Evolutionary conservation across 2,113 vertebrate genomes (phyloP), one percentile per base, ranked within the genome.

Genomic region (Upupa epops): DNA sequence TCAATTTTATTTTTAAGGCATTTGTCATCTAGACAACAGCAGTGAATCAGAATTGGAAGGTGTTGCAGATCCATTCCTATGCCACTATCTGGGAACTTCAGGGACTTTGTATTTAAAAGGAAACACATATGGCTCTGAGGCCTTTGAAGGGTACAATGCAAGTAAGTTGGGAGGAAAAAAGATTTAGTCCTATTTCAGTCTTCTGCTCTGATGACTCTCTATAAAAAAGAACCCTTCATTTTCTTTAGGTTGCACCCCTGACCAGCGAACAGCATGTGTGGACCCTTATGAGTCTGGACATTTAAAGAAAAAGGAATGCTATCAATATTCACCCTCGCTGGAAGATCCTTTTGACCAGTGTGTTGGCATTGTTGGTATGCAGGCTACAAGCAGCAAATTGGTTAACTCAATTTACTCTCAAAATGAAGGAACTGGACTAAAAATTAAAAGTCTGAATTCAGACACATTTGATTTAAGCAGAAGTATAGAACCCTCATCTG

Each of bases 11-110:
- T 90, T 81, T 92, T 68, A 95, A 99, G 99, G 98, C 48, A 93
- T 98, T 72, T 99, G 97, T 78, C 98, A 98, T 58, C 82, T 98
- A 79, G 98, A 99, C 83, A 98, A 97, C 16, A 97, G 98, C 92
- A 99, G 98, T 82, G 99, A 99, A 86, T 95, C 96, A 1, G 99
- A 99, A 26, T 66, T 99, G 94, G 99, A 99, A 76, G 98, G 96
- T 19, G 96, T 96, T 63, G 95, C 98, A 2, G 99, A 99, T 83
- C 98, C 98, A 0, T 97, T 99, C 65, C 97, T 99, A 3, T 99
- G 98, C 93, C 98, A 98, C 59, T 99, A 98, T 63, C 91, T 98
- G 95, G 98, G 98, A 6, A 96, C 98, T 12, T 90, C 98, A 0
- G 97, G 98, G n/a, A 98, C 98, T 9, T 89, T 97, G 45, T 98